Evolutionary conservation across 2,113 vertebrate genomes (phyloP), one percentile per base, ranked within the genome.

Genomic region (Nerophis ophidion): DNA sequence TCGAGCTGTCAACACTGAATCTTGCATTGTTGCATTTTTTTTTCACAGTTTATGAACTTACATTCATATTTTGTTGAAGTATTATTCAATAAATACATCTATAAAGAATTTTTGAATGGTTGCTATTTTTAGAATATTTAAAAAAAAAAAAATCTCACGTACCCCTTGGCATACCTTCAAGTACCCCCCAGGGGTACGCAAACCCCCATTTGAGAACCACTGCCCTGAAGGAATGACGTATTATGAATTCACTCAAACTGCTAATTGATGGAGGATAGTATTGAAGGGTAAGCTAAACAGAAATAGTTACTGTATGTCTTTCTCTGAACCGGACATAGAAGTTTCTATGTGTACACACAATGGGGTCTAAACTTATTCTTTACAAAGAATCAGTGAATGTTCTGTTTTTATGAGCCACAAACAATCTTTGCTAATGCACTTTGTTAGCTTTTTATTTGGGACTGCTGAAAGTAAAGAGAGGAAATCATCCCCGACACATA

Each of bases 391-490:
- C 6, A 56, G 4, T 44, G 54, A 56, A 42, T 42, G 38, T 56
- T 56, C 38, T 42, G 16, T 56, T 80, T 83, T 83, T 70, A 56
- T 66, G 80, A 83, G 80, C 81, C 81, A 77, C 78, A 77, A 65
- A 80, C 74, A 66, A 81, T 81, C 26, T 81, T 71, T 11, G 74
- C 72, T 80, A 73, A 84, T 86, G 82, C 84, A 84, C 81, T 84
- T 77, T 76, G 68, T 72, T 44, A 33, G 55, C 66, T 74, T 72
- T 71, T 75, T 62, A 60, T 75, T 26, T 26, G 26, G 65, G 63
- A 72, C 72, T 57, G 71, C 61, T 81, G 60, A 55, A 66, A 44
- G 70, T 73, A 48, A 36, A 74, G 60, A 70, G 63, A 58, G 42
- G 40, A 61, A 55, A 59, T 57, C 60, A 7, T 16, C 36, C 45